Evolutionary conservation across 2,888 invertebrate genomes (phyloP).

Genomic region (Leucoptera coffeella): DNA sequence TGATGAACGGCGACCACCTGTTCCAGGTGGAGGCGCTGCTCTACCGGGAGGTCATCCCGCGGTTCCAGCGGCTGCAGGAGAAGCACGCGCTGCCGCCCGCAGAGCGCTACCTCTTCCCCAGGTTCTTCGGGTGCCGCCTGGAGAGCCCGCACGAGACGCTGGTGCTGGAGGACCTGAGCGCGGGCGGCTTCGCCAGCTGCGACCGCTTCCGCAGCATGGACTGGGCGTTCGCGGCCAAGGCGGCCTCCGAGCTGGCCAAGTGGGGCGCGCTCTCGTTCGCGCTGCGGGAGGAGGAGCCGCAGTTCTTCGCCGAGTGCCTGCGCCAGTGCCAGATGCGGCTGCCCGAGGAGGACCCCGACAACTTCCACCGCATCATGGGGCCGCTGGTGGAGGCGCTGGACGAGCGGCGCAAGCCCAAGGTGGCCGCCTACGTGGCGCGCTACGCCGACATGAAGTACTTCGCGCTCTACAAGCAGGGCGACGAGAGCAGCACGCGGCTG

Average conservation of each 20-base stretch:
- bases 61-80: conserved; percentile 5
- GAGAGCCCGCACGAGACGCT: conserved; percentile 14
- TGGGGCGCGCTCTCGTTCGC: conserved; percentile 30
- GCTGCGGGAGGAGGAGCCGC: conserved; percentile 13
- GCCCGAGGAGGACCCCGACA: conserved; percentile 3
- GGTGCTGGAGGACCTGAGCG: conserved; percentile 20
- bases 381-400: conserved; percentile 9
- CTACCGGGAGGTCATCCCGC: conserved; percentile 3
- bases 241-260: conserved; percentile 19
- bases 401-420: conserved; percentile 12
- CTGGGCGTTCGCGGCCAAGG: conserved; percentile 19
- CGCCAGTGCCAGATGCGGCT: conserved; percentile 7
- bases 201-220: conserved; percentile 18
- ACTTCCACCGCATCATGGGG: conserved; percentile 6
- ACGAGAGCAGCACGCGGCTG: conserved; percentile 6
- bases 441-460: conserved; percentile 5
- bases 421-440: conserved; percentile 10
- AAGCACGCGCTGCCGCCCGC: conserved; percentile 5
- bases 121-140: conserved; percentile 9
- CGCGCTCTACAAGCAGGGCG: conserved; percentile 8
- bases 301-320: conserved; percentile 13
- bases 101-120: conserved; percentile 6
- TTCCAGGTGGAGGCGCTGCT: conserved; percentile 3
- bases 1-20: conserved; percentile 7
- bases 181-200: conserved; percentile 14